Conservation (phyloP, 2,797 vertebrate species). For the Sebastes melanostomus region DNA sequence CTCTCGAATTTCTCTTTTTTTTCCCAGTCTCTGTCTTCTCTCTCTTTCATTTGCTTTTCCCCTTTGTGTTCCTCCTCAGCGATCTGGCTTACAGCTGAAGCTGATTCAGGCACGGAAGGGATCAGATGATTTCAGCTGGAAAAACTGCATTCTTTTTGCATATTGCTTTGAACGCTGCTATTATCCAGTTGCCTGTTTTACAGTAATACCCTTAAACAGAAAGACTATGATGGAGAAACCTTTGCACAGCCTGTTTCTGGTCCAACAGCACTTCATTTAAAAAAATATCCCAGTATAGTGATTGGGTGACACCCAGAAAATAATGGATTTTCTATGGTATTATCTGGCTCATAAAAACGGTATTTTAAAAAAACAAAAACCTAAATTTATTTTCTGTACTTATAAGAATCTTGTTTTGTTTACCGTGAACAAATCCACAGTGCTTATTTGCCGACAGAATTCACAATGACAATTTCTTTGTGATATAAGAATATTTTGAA, state of each 20-base stretch:
- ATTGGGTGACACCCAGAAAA: constrained; percentile 32
- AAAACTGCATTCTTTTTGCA: constrained; percentile 75
- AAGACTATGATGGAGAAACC: constrained; percentile 52
- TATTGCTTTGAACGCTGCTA: constrained; percentile 75
- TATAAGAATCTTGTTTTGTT: too few relatives aligned
- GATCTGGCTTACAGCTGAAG: constrained; percentile 78
- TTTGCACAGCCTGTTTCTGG: constrained; percentile 44
- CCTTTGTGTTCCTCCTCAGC: constrained; percentile 65
- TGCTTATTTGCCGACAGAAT: constrained; percentile 5
- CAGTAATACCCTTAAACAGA: constrained; percentile 72
- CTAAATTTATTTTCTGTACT: not conserved
- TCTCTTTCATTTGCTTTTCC: constrained; percentile 57
- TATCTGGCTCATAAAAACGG: not conserved
- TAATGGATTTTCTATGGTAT: constrained; percentile 12
- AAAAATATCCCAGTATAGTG: constrained; percentile 34
- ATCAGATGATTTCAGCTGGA: constrained; percentile 81
- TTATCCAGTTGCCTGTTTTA: constrained; percentile 75
- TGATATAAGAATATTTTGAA: not conserved
- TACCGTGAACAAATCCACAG: not conserved
- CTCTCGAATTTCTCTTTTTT: constrained; percentile 59
- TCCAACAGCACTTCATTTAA: constrained; percentile 38
- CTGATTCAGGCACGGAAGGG: constrained; percentile 76
- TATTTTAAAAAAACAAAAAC: not conserved
- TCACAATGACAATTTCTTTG: not conserved
- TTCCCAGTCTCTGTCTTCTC: constrained; percentile 43